Base-by-base conservation (phyloP, 2,888 invertebrate genomes). In the Volucella inflata region DNA sequence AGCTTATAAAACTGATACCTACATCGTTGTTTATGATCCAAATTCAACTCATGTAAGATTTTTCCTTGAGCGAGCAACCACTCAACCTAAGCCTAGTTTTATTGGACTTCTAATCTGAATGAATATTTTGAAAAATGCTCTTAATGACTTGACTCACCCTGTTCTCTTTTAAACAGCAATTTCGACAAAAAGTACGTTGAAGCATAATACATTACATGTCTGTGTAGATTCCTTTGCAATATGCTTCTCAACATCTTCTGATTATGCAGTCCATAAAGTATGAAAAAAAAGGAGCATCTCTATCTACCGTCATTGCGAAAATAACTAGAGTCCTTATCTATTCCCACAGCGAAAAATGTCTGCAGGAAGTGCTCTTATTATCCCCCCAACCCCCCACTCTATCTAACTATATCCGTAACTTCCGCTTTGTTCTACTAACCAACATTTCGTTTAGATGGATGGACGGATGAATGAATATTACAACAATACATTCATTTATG, bases 391-490 rank as follows among this genome's bases (percentile, higher is more conserved):
- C 38, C 46, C 8, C n/a, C 36, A 46, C 6, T 42, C 9, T 46
- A 17, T n/a, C 10, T 9, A 48, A 70, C 55, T 42, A 44, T 36
- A 30, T 30, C 30, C 6, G 6, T 6, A 62, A 57, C 51, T 70
- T 65, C 70, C 50, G 59, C 40, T 70, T 46, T 80, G 84, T 62
- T 36, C 84, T 60, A 85, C 80, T 85, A 80, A 80, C 84, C 84
- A 68, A 85, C 76, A 71, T 77, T 55, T 71, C 48, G 46, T 50
- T 60, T 60, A 78, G 67, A 85, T 76, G 60, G 67, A 85, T 80
- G 71, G 84, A 76, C 75, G 62, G 84, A 75, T 80, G 80, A 80
- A 80, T 84, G 84, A 76, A 71, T 80, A 80, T 85, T 80, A 85
- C 76, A 72, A 80, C 75, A 79, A 74, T 80, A 67, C 74, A 55